These are phyloP conservation scores for Bugulina stolonifera DNA, from an alignment of 2,888 invertebrate genomes.

Conservation along the genomic window DNA sequence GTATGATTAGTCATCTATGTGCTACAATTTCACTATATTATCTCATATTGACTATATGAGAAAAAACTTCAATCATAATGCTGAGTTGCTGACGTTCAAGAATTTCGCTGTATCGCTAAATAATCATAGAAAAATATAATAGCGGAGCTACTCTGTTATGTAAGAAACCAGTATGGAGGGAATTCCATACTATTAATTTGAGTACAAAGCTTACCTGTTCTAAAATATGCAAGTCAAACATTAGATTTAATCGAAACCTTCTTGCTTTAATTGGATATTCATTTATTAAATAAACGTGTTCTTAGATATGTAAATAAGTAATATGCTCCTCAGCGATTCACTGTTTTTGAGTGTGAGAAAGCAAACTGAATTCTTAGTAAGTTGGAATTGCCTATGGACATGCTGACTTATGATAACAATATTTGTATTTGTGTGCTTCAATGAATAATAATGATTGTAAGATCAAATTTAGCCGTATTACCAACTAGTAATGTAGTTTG, in stretches of 20 bases:
- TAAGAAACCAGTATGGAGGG: too few species aligned
- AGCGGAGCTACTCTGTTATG: too few species aligned
- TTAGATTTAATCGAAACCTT: too few species aligned
- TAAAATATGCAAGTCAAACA: too few species aligned
- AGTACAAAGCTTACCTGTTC: background rate
- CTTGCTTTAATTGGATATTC: background rate
- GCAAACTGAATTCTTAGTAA: background rate
- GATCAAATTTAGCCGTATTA: background rate
- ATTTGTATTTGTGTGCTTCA: background rate
- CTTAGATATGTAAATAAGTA: background rate
- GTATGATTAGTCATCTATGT: too few species aligned
- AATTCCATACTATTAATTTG: too few species aligned
- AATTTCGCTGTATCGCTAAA: too few species aligned
- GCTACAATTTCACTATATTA: too few species aligned
- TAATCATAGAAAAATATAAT: too few species aligned
- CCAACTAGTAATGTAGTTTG: background rate
- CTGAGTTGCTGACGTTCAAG: too few species aligned
- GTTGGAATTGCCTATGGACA: background rate
- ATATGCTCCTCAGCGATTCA: background rate
- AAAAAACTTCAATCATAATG: too few species aligned
- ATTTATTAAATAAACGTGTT: background rate
- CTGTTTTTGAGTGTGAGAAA: background rate
- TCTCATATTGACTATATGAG: too few species aligned
- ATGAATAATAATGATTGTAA: background rate
- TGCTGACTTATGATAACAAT: background rate